phyloP scores from a whole-genome alignment of 2,888 invertebrate genomes.

The Cynaeus angustus region DNA sequence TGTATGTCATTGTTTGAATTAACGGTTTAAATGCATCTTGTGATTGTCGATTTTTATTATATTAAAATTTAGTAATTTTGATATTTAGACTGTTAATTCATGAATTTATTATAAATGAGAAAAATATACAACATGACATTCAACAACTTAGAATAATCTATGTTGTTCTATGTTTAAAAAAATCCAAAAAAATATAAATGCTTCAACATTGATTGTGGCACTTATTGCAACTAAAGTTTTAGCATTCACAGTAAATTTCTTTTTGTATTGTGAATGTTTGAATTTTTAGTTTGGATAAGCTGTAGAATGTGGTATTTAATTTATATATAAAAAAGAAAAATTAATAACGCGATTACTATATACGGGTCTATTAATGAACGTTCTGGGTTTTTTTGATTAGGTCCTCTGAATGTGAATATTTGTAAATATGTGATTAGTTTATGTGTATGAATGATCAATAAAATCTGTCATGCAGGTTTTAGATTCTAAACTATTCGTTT shows the following conservation, averaged over 20 bases:
- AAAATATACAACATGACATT: conserved; percentile 33
- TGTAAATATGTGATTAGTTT: conserved; percentile 71
- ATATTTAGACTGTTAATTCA: conserved; percentile 54
- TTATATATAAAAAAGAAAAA: conserved; percentile 46
- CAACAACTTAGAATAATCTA: conserved; percentile 44
- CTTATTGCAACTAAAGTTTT: conserved; percentile 44
- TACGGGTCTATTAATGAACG: conserved; percentile 68
- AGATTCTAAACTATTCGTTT: conserved; percentile 54
- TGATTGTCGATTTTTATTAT: conserved; percentile 44
- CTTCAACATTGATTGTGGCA: conserved; percentile 54
- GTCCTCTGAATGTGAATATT: conserved; percentile 71
- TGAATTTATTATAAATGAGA: conserved; percentile 40
- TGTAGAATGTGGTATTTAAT: conserved; percentile 65
- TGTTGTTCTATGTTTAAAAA: conserved; percentile 46
- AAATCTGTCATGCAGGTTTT: conserved; percentile 69
- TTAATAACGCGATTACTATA: conserved; percentile 67
- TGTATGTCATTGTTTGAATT: conserved; percentile 58
- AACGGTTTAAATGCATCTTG: conserved; percentile 54
- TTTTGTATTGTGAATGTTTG: conserved; percentile 36
- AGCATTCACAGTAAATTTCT: conserved; percentile 31
- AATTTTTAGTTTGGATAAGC: conserved; percentile 51
- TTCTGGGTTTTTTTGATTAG: conserved; percentile 68
- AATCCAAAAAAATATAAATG: conserved; percentile 50
- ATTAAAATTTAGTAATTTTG: conserved; percentile 43
- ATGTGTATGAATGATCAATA: conserved; percentile 71